Evolutionary conservation across 2,888 invertebrate species (phyloP).

Genomic region (Callosobruchus maculatus): DNA sequence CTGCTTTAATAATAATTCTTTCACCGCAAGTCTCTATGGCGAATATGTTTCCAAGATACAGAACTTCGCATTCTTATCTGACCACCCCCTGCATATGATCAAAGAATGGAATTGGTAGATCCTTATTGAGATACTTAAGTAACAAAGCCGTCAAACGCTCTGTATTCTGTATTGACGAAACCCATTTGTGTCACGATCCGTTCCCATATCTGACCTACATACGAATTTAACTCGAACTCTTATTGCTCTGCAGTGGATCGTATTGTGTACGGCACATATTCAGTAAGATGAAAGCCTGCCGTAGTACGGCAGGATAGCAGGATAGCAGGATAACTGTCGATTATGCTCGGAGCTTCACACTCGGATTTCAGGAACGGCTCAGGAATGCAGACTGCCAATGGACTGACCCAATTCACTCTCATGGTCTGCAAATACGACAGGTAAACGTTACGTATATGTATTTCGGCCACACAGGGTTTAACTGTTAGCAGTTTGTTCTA

Average conservation of each 20-base stretch:
- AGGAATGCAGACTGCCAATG: neutral
- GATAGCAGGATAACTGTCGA: neutral
- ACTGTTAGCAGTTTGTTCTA: no score
- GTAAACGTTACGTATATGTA: no score
- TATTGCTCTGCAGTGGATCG: neutral
- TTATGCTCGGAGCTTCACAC: neutral
- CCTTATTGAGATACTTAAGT: no score
- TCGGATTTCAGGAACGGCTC: neutral
- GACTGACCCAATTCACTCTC: neutral
- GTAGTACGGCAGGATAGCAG: neutral
- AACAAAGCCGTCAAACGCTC: no score
- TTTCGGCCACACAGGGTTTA: no score
- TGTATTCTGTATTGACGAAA: no score
- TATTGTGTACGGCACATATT: neutral
- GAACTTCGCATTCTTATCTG: no score
- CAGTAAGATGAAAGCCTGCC: neutral
- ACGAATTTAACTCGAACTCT: neutral
- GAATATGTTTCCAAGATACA: no score
- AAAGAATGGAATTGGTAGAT: no score
- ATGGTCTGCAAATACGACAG: neutral
- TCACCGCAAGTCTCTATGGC: no score
- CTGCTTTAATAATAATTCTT: no score
- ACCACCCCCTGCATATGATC: no score
- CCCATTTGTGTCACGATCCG: neutral
- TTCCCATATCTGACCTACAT: neutral